Conservation (phyloP, 2,797 vertebrate species). For the Lindbergichthys nudifrons region DNA sequence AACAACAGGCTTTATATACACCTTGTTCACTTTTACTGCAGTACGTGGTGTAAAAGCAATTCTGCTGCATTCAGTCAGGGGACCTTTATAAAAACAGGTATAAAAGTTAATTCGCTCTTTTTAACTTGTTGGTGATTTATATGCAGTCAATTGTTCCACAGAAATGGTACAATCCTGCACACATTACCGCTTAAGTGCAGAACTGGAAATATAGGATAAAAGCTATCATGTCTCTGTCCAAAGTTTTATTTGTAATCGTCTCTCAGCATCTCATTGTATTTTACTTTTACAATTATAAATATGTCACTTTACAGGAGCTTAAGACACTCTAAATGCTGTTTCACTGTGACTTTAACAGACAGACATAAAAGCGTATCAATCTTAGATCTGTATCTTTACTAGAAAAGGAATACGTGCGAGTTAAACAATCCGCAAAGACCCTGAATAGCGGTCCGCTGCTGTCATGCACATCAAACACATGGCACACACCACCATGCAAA, state of each 20-base stretch:
- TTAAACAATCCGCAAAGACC: slow-evolving; percentile 48
- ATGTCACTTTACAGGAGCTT: neutral
- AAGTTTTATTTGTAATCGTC: neutral
- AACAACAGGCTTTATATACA: slow-evolving; percentile 61
- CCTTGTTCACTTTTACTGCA: slow-evolving; percentile 62
- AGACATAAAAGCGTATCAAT: neutral
- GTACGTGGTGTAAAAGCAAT: slow-evolving; percentile 50
- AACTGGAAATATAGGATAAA: neutral
- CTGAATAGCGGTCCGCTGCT: slow-evolving; percentile 39
- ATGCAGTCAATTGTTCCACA: slow-evolving; percentile 28
- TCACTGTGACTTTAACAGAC: neutral
- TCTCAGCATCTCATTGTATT: neutral
- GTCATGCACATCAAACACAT: slow-evolving; percentile 58
- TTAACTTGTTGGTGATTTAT: slow-evolving; percentile 48
- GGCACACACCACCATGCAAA: slow-evolving; percentile 51
- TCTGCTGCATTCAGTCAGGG: slow-evolving; percentile 48
- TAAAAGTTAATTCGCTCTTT: slow-evolving; percentile 45
- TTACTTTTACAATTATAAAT: neutral
- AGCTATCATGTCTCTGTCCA: neutral
- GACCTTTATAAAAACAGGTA: slow-evolving; percentile 64
- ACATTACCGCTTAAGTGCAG: slow-evolving; percentile 14
- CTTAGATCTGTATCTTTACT: neutral
- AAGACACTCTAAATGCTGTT: neutral
- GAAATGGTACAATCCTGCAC: slow-evolving; percentile 26
- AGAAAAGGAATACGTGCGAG: slow-evolving; percentile 19